These are phyloP conservation scores for Onychostruthus taczanowskii DNA, from an alignment of 2,113 vertebrate species.

Conservation along the genomic window DNA sequence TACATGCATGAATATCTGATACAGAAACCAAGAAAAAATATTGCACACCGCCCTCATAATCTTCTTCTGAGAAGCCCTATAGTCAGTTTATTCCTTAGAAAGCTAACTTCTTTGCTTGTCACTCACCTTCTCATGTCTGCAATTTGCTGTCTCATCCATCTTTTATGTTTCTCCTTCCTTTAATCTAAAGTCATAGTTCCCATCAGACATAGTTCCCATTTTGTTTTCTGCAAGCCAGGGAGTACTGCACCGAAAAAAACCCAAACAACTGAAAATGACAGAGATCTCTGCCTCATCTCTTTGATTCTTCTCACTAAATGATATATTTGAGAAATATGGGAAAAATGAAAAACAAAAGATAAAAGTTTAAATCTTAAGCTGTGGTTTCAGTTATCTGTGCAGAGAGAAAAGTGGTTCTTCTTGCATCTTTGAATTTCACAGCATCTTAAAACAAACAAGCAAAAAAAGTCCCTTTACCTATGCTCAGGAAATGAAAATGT, in stretches of 20 bases:
- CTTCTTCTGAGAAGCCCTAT: background rate
- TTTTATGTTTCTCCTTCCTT: background rate
- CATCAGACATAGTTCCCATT: background rate
- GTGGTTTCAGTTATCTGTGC: slow-evolving; percentile 8
- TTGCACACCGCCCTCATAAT: background rate
- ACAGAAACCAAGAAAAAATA: background rate
- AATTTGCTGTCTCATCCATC: background rate
- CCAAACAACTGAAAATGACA: slow-evolving; percentile 31
- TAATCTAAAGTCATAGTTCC: background rate
- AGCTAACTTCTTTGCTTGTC: background rate
- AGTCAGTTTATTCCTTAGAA: background rate
- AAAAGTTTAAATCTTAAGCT: slow-evolving; percentile 16
- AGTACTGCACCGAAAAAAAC: background rate
- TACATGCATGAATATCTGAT: background rate
- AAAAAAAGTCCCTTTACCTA: background rate
- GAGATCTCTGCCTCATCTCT: slow-evolving; percentile 12
- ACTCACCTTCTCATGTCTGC: background rate
- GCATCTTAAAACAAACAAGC: background rate
- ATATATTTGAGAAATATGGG: slow-evolving; percentile 37
- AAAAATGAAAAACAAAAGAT: slow-evolving; percentile 20
- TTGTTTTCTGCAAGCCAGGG: background rate
- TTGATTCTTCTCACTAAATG: slow-evolving; percentile 54
- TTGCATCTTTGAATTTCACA: slow-evolving; percentile 45
- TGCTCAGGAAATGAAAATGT: slow-evolving; percentile 38
- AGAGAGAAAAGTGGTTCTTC: slow-evolving; percentile 20